phyloP scores from a whole-genome alignment of 2,113 vertebrate genomes.

The Conger conger region DNA sequence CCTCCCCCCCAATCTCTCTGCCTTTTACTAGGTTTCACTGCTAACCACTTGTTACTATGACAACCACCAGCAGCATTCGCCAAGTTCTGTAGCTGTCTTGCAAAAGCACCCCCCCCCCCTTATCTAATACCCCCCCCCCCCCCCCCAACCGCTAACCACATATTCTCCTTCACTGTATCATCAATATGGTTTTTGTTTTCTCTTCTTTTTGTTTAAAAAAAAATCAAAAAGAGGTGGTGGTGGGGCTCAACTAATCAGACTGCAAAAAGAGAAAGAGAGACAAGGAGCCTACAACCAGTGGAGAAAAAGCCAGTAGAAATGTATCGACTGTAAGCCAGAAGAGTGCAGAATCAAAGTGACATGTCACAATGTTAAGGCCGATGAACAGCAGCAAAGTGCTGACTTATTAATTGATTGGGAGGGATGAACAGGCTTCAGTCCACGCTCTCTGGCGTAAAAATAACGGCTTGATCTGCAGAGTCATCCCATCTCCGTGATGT shows the following conservation, averaged over 20 bases:
- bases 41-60: slow-evolving; percentile 61
- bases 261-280: not conserved
- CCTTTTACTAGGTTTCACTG: slow-evolving; percentile 30
- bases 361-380: not conserved
- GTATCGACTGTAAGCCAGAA: not conserved
- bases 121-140: slow-evolving; percentile 9
- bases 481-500: not conserved
- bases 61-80: slow-evolving; percentile 47
- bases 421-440: not conserved
- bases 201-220: not conserved
- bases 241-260: not conserved
- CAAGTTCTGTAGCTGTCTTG: slow-evolving; percentile 43
- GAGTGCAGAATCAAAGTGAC: not conserved
- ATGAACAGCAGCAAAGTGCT: not conserved
- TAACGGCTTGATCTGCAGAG: not conserved
- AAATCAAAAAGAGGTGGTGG: not conserved
- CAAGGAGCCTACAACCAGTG: too few relatives aligned
- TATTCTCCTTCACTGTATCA: not conserved
- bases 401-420: not conserved
- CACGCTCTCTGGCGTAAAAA: not conserved
- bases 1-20: not conserved
- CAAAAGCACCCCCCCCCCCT: slow-evolving; percentile 12
- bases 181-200: not conserved
- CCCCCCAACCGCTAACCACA: not conserved
- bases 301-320: not conserved